Percentiles rank a stretch among this genome's conserved stretches.
Conservation (phyloP, 2,797 vertebrate genomes). For the Pempheris klunzingeri region DNA sequence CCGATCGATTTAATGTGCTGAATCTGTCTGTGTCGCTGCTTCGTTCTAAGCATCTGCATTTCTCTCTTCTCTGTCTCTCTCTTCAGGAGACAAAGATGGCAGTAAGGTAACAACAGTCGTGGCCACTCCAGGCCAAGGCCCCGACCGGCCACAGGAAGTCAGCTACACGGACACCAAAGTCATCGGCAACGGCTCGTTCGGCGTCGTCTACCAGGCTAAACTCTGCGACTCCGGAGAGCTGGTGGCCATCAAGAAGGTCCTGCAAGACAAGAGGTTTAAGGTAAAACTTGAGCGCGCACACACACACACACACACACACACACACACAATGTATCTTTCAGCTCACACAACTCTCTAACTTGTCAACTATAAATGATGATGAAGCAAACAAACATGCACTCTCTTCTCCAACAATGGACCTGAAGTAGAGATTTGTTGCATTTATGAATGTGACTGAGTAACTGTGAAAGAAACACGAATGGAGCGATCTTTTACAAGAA, state of each 20-base stretch:
- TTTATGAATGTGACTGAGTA: constrained; percentile 37
- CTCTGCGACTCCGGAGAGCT: constrained; percentile 98
- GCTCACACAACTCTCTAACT: background rate
- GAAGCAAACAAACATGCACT: constrained; percentile 6
- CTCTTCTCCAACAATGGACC: background rate
- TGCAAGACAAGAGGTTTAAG: constrained; percentile 99
- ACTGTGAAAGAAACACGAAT: constrained; percentile 50
- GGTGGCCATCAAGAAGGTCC: constrained; percentile 99
- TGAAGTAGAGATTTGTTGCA: background rate
- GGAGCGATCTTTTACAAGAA: constrained; percentile 60
- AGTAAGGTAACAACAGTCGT: constrained; percentile 99
- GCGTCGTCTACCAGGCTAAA: constrained; percentile 98
- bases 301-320: background rate
- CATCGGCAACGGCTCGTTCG: constrained; percentile 98
- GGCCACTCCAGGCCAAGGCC: constrained; percentile 97
- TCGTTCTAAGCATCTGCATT: background rate
- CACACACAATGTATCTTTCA: too few relatives aligned
- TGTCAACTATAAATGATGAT: background rate
- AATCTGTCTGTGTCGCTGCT: background rate
- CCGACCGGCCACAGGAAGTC: constrained; percentile 98
- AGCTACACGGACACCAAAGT: constrained; percentile 99
- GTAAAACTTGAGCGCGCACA: constrained; percentile 78
- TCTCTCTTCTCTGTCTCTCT: constrained; percentile 7
- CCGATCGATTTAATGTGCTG: background rate
- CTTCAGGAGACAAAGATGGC: constrained; percentile 96